Base-by-base conservation (phyloP, 2,888 invertebrate genomes). In the Sarcophaga carnaria region DNA sequence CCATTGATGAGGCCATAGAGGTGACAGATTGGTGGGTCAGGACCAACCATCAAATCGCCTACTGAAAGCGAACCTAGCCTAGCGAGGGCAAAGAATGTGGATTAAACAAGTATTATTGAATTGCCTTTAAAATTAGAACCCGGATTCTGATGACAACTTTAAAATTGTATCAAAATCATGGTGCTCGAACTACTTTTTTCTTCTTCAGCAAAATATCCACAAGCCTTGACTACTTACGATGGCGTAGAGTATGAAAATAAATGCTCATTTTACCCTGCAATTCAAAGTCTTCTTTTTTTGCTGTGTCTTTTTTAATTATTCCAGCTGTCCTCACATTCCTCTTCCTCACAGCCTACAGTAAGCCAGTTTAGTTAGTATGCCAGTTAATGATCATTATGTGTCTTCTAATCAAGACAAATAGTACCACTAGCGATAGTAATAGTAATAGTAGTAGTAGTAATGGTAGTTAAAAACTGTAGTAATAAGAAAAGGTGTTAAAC, bases 401-500 rank as follows among this genome's bases (percentile, higher is more conserved):
- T 17, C 17, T 54, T 17, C 54, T 54, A 12, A 54, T 54, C 54
- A 54, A 54, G 54, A 14, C 12, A 54, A 54, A 54, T 54, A 17
- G 12, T 54, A 54, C 54, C 54, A 54, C 54, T 5, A 14, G 54
- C 17, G 17, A 37, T 17, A 54, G 54, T 17, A 12, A 54, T 54
- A 17, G 5, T 54, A 54, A 8, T 11, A 59, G n/a, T 25, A 70
- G 27, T 20, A 10, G 37, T 37, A 37, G 2, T 14, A 25, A 22
- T 47, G 47, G n/a, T 25, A 70, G 27, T 20, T 69, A 64, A 54
- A 54, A 54, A 54, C 20, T 63, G 59, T 60, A 67, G 67, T 69
- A 79, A 76, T 79, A 81, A 81, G 70, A 77, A 83, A 84, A 87
- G 87, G 84, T 87, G 87, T 84, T 87, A 87, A 87, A 82, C 82